Evolutionary conservation across 2,797 vertebrate species (phyloP).

Genomic region (Hyperoplus lanceolatus): DNA sequence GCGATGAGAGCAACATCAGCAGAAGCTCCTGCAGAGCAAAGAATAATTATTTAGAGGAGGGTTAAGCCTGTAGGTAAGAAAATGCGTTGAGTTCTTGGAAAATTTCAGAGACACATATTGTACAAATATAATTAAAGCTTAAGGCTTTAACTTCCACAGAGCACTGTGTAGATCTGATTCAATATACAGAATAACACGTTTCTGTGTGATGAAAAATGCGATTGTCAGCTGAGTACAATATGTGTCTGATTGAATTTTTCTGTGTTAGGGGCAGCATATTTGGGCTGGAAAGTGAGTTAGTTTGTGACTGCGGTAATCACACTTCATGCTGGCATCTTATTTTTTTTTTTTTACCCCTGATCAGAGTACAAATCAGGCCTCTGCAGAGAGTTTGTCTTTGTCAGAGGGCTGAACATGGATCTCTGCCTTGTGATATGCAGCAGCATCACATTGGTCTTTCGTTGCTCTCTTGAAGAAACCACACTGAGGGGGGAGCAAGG

Average conservation of each 20-base stretch:
- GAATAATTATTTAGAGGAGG: background rate
- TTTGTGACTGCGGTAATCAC: conserved; percentile 75
- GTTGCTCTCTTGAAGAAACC: conserved; percentile 99
- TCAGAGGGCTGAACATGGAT: conserved; percentile 99
- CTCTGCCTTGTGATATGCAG: conserved; percentile 98
- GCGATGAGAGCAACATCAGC: conserved; percentile 48
- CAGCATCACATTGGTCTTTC: conserved; percentile 95
- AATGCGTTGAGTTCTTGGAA: conserved; percentile 25
- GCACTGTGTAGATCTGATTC: background rate
- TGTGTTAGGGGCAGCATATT: conserved; percentile 34
- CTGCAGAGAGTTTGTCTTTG: conserved; percentile 98
- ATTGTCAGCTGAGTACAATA: conserved; percentile 45
- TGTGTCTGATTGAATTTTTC: conserved; percentile 68
- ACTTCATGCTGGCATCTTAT: conserved; percentile 81
- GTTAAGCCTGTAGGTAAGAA: conserved; percentile 38
- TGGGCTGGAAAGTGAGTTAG: conserved; percentile 62
- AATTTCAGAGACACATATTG: conserved; percentile 73
- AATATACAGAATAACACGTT: background rate
- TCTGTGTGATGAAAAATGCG: background rate
- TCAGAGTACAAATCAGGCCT: conserved; percentile 92
- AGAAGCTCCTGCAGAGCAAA: conserved; percentile 55
- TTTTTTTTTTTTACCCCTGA: conserved; percentile 88
- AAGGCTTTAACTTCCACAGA: background rate
- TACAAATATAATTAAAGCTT: conserved; percentile 22
- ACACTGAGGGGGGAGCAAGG: conserved; percentile 95